phyloP scores from a whole-genome alignment of 2,113 vertebrate species.

The Neopipo cinnamomea region DNA sequence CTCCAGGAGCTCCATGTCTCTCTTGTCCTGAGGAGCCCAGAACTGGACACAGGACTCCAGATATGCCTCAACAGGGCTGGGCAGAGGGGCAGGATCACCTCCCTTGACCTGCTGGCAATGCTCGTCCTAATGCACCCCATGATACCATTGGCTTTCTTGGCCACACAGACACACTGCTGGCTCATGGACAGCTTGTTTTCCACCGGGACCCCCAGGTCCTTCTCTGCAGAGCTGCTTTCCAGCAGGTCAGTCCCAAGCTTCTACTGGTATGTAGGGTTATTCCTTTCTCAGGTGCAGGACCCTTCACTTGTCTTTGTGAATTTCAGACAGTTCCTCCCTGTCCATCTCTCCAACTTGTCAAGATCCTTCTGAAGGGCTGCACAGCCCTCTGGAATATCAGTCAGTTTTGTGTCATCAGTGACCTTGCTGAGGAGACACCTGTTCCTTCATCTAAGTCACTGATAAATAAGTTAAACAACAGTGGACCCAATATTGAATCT shows the following conservation, averaged over 20 bases:
- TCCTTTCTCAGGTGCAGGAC: background rate
- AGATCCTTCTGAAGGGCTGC: background rate
- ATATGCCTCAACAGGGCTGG: background rate
- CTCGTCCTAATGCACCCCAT: background rate
- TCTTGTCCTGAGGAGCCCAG: background rate
- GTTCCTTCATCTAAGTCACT: background rate
- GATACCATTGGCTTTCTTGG: background rate
- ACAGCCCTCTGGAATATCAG: background rate
- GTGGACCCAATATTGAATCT: background rate
- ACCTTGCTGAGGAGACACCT: background rate
- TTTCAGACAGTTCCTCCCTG: background rate
- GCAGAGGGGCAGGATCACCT: fast-evolving
- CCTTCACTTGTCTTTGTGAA: background rate
- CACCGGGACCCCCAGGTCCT: background rate
- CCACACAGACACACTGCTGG: background rate
- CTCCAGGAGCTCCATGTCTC: fast-evolving
- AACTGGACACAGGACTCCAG: background rate
- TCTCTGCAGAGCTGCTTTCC: background rate
- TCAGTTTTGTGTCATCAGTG: background rate
- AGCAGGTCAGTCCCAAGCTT: background rate
- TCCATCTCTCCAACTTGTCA: background rate
- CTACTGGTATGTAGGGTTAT: background rate
- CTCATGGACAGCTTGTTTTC: background rate
- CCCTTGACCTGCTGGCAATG: fast-evolving
- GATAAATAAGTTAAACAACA: background rate